Evolutionary conservation across 2,797 vertebrate genomes (phyloP), one percentile per base, ranked within the genome.

Genomic region (Artibeus lituratus): DNA sequence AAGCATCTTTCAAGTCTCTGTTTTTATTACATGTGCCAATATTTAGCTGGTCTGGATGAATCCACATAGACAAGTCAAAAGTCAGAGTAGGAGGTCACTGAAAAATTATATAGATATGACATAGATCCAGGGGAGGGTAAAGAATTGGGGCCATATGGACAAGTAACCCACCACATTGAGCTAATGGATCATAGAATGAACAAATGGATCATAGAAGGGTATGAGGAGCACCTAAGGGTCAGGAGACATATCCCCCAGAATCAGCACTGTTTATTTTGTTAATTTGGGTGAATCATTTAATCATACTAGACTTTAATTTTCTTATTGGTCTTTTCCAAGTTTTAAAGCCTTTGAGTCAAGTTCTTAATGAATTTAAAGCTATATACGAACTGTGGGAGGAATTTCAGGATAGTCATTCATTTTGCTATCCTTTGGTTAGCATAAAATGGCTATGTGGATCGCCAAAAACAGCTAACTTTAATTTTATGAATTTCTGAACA

Each of bases 401-500:
- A 93, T 10, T 49, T 87, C 18, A 57, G 51, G n/a, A 82, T 78
- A 94, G 3, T 12, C 81, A 0, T 26, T 84, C 37, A 81, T 84
- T 73, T 76, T 72, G 3, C 51, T 77, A 26, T 53, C 35, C 15
- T 80, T 78, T 10, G 51, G 42, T 62, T 65, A 92, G 15, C 44
- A 59, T 67, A 91, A 69, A 55, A 32, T 82, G 55, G 15, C 57
- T 84, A 65, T 53, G 11, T 57, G 10, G 29, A 74, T 53, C 29
- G 6, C 69, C 12, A 72, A 44, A 94, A 82, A 11, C 42, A 21
- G 39, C 5, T 86, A 51, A 90, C 88, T 96, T 86, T 86, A 32
- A 92, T 37, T 77, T 7, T 32, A 42, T 49, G 49, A 96, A 92
- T 76, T n/a, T 94, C 91, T 83, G 35, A 93, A n/a, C 96, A 84